A percentile compares a stretch with the other conserved stretches of the same genome.
These are phyloP conservation scores for Eciton burchellii DNA, from an alignment of 1,140 invertebrate species.

Conservation along the genomic window DNA sequence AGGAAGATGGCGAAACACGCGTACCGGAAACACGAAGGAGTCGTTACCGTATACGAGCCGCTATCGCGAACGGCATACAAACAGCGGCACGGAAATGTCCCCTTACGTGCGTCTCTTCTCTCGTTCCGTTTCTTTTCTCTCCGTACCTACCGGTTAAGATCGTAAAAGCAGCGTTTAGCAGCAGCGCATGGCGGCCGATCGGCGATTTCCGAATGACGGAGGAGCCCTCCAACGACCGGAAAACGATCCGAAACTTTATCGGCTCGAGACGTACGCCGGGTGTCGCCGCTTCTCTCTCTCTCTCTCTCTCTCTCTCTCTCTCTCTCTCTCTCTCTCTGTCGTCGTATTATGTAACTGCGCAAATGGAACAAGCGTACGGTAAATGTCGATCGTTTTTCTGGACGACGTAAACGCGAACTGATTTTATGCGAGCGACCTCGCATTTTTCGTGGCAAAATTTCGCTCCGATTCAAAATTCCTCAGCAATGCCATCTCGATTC, in stretches of 20 bases:
- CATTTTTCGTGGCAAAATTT: neutral
- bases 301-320: conserved; percentile 37
- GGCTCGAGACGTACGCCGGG: conserved; percentile 26
- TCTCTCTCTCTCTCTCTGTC: neutral
- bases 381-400: neutral
- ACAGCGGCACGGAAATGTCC: conserved; percentile 74
- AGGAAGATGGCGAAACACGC: conserved; percentile 62
- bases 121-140: conserved; percentile 18
- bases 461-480: neutral
- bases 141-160: conserved; percentile 54
- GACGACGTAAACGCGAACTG: neutral
- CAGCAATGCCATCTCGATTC: neutral
- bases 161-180: conserved; percentile 76
- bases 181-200: conserved; percentile 69
- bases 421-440: neutral
- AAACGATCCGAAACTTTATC: conserved; percentile 76
- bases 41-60: conserved; percentile 73
- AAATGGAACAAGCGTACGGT: neutral
- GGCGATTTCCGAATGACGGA: conserved; percentile 71
- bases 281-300: neutral
- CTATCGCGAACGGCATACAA: conserved; percentile 73
- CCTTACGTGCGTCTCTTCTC: conserved; percentile 61
- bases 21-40: conserved; percentile 72
- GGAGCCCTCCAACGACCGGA: conserved; percentile 73
- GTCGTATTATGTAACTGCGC: conserved; percentile 6